phyloP scores from a whole-genome alignment of 1,140 invertebrate genomes.

The Drosophila yakuba region DNA sequence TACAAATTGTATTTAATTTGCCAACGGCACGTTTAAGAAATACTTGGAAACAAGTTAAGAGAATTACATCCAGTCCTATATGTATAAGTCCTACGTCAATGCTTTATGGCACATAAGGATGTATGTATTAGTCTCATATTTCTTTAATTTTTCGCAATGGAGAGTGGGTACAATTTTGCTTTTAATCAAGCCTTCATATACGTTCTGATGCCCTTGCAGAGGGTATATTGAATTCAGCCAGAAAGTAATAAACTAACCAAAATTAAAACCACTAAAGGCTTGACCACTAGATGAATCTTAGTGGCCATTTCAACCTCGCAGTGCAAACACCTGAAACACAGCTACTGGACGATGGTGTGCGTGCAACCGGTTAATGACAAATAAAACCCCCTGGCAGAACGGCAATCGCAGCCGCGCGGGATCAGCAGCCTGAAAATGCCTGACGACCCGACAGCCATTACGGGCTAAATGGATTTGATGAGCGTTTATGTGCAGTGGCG shows the following conservation, averaged over 20 bases:
- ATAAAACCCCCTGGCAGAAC: conserved; percentile 55
- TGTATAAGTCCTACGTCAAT: no score
- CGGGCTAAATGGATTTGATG: conserved; percentile 78
- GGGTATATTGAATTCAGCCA: no score
- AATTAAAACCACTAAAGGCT: neutral
- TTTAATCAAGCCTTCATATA: no score
- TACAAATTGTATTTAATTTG: neutral
- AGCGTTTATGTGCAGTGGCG: conserved; percentile 66
- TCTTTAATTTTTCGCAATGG: no score
- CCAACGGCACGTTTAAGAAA: neutral
- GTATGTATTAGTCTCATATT: no score
- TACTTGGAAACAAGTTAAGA: no score
- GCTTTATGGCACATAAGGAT: no score
- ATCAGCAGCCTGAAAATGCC: conserved; percentile 41
- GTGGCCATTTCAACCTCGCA: neutral
- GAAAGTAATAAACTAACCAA: no score
- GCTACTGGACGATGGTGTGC: conserved; percentile 46
- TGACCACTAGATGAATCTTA: no score
- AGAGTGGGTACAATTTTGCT: no score
- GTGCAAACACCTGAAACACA: conserved; percentile 29
- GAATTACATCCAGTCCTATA: no score
- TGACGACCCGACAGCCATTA: conserved; percentile 54
- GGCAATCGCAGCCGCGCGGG: conserved; percentile 12
- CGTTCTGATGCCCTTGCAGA: no score
- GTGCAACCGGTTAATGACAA: conserved; percentile 69